phyloP scores from a whole-genome alignment of 2,888 invertebrate genomes.

The Phalera bucephala region DNA sequence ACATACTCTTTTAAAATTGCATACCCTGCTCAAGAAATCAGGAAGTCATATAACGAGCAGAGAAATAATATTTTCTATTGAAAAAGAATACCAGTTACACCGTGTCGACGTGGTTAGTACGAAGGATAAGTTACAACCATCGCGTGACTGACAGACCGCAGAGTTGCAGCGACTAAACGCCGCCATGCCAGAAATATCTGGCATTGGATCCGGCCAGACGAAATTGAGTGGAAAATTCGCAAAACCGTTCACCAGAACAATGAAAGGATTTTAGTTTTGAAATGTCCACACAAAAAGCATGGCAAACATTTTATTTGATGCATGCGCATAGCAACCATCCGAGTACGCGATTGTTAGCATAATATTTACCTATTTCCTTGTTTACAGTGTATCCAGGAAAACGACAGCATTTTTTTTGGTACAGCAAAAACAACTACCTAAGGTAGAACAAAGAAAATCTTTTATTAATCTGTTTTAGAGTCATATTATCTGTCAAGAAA shows the following conservation, averaged over 20 bases:
- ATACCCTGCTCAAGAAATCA: too few species aligned
- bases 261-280: constrained; percentile 13
- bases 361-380: neutral
- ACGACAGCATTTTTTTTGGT: neutral
- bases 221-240: constrained; percentile 29
- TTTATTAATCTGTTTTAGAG: constrained; percentile 11
- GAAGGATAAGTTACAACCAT: constrained; percentile 23
- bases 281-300: constrained; percentile 1
- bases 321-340: neutral
- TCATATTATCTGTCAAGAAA: constrained; percentile 19
- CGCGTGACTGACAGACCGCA: constrained; percentile 36
- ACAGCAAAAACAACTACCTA: constrained; percentile 7
- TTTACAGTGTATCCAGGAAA: neutral
- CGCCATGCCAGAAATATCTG: constrained; percentile 29
- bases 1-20: too few species aligned
- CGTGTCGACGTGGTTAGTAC: constrained; percentile 20
- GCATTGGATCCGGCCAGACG: constrained; percentile 23
- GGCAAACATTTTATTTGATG: neutral
- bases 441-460: constrained; percentile 5
- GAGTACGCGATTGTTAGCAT: neutral
- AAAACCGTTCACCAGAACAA: constrained; percentile 13
- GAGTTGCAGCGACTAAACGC: constrained; percentile 34
- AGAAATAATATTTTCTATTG: constrained; percentile 9
- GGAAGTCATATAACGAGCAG: too few species aligned
- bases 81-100: constrained; percentile 22